Base-by-base conservation (phyloP, 2,797 vertebrate species). In the Aselliscus stoliczkanus region DNA sequence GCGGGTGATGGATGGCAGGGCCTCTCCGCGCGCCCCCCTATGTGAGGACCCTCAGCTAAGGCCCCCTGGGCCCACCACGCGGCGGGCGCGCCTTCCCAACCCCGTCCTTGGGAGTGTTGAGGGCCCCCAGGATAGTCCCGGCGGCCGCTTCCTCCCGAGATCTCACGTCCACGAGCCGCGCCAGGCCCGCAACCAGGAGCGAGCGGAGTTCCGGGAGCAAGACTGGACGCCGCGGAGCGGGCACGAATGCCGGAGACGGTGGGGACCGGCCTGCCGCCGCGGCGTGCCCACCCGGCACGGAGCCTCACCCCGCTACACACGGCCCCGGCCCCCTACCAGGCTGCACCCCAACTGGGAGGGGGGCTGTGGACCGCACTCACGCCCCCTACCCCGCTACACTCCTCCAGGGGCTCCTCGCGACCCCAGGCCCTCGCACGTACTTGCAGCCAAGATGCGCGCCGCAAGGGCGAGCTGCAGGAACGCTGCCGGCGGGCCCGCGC, bases 91-190 rank as follows among this genome's bases (percentile, higher is more conserved):
- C 82, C 73, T 42, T 23, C 64, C 9, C 11, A 3, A 21, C 3
- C 29, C 70, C 87, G 92, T 83, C 99, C 99, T 88, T 92, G 99
- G 99, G 62, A 99, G n/a, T 99, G 96, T 99, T 97, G 69, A 99
- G 77, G 2, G 99, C 99, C 88, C 98, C 98, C 2, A 97, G 97
- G 58, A 99, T 99, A 62, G 37, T 87, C 21, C 99, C 99, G 34
- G 95, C 97, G 1, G 98, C 98, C 23, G 99, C 98, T 94, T 99
- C 99, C 31, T 98, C 98, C 92, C 98, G 97, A 37, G 96, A 96
- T 13, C 99, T 98, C 37, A 99, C 99, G 58, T 99, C 99, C 67
- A 99, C 97, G 92, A 98, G 97, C 90, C 8, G 97, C 83, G 39
- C 96, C 52, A 60, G 93, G 97, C 82, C 98, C 0, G 79, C 47